Evolutionary conservation across 2,113 vertebrate species (phyloP).

Genomic region (Petrocephalus zakoni): DNA sequence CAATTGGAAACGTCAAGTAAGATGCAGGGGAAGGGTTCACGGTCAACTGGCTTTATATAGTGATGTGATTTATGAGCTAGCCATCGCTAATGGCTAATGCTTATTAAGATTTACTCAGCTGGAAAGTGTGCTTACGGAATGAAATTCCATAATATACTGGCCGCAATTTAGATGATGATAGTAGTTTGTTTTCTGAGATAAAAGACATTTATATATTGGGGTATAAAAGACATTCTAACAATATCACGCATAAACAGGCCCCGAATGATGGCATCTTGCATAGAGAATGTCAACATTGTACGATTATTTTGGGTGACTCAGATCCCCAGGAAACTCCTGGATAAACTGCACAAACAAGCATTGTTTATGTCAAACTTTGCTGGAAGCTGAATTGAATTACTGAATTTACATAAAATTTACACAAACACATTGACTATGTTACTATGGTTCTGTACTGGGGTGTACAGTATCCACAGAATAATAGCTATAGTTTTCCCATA

Average conservation of each 20-base stretch:
- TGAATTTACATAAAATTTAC: neutral
- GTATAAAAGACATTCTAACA: neutral
- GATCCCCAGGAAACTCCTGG: neutral
- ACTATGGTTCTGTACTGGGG: neutral
- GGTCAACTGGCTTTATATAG: constrained; percentile 10
- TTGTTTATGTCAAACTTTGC: neutral
- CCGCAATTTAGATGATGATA: neutral
- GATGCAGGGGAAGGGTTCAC: constrained; percentile 17
- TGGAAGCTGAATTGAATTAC: neutral
- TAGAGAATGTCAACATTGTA: neutral
- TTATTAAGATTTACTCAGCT: neutral
- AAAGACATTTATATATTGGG: neutral
- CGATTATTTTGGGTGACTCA: neutral
- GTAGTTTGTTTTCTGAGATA: neutral
- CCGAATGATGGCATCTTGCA: neutral
- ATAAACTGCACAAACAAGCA: neutral
- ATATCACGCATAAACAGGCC: neutral
- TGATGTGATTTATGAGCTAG: constrained; percentile 18
- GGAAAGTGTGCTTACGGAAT: neutral
- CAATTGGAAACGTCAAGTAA: constrained; percentile 6
- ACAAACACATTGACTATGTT: neutral
- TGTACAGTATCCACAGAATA: neutral
- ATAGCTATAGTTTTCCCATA: neutral
- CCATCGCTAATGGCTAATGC: constrained; percentile 3
- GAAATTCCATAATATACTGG: neutral